Conservation (phyloP, 2,113 vertebrate genomes). For the Indri indri region DNA sequence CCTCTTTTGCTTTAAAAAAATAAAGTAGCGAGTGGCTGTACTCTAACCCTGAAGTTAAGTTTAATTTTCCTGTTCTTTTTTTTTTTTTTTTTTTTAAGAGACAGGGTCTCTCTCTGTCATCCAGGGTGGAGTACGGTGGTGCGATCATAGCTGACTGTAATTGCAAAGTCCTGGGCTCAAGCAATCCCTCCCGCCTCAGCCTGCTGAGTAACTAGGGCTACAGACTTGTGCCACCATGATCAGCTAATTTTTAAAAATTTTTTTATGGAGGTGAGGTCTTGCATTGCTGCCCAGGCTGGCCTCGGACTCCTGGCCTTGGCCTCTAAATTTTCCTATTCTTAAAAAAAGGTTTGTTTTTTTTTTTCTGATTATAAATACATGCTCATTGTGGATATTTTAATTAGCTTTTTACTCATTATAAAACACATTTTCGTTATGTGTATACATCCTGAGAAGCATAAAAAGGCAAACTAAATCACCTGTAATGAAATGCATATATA, state of each 20-base stretch:
- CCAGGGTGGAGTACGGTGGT: too few species aligned
- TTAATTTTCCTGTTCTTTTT: not conserved
- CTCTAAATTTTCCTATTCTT: not conserved
- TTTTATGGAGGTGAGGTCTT: too few species aligned
- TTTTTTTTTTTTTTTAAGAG: not conserved
- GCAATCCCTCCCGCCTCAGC: too few species aligned
- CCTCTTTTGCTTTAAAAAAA: not conserved
- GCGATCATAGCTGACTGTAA: too few species aligned
- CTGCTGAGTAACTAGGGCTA: too few species aligned
- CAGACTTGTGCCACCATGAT: too few species aligned
- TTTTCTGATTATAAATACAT: not conserved
- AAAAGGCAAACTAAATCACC: not conserved
- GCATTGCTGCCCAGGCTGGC: too few species aligned
- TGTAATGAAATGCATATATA: not conserved
- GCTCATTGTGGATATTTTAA: not conserved
- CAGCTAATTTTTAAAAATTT: too few species aligned
- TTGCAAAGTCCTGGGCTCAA: too few species aligned
- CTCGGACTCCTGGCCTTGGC: too few species aligned
- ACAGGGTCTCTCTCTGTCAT: too few species aligned
- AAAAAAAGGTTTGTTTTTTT: not conserved
- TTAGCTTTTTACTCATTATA: not conserved
- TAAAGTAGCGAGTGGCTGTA: not conserved
- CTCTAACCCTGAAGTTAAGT: not conserved
- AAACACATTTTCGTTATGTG: not conserved
- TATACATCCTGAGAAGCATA: conserved; percentile 3